These are phyloP conservation scores for Helobdella robusta DNA, from an alignment of 2,888 invertebrate genomes.

Conservation along the genomic window DNA sequence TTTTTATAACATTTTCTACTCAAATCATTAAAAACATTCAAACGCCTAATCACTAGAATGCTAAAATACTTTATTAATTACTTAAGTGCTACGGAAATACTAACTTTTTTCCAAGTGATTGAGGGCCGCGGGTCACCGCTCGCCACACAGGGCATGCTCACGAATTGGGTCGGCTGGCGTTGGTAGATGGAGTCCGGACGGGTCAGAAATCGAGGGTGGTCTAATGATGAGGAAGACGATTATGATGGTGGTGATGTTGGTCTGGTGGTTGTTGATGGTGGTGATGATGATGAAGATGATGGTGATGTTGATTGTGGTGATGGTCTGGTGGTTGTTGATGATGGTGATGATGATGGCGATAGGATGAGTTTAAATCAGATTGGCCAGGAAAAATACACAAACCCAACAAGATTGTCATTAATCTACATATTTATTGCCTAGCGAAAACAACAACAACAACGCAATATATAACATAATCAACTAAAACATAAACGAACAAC, in stretches of 20 bases:
- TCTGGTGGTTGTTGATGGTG: not conserved
- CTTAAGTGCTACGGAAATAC: too few species aligned
- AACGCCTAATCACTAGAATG: too few species aligned
- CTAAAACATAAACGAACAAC: too few species aligned
- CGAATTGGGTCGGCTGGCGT: conserved; percentile 76
- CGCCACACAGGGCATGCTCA: conserved; percentile 89
- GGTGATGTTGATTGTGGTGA: not conserved
- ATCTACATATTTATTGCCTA: too few species aligned
- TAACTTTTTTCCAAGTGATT: conserved; percentile 76
- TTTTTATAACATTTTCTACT: not conserved
- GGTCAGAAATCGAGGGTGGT: conserved; percentile 80
- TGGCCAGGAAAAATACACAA: too few species aligned
- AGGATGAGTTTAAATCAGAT: too few species aligned
- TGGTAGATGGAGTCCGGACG: conserved; percentile 86
- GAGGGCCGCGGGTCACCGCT: conserved; percentile 57
- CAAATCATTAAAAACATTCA: not conserved
- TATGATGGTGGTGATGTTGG: not conserved
- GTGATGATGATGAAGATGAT: not conserved
- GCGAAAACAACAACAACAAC: too few species aligned
- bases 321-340: not conserved
- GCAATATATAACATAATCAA: too few species aligned
- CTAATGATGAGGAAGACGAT: too few species aligned
- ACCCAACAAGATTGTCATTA: too few species aligned
- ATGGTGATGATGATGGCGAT: not conserved
- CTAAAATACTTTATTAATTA: too few species aligned